Evolutionary conservation across 1,140 invertebrate species (phyloP).

Genomic region (Holotrichia oblita): DNA sequence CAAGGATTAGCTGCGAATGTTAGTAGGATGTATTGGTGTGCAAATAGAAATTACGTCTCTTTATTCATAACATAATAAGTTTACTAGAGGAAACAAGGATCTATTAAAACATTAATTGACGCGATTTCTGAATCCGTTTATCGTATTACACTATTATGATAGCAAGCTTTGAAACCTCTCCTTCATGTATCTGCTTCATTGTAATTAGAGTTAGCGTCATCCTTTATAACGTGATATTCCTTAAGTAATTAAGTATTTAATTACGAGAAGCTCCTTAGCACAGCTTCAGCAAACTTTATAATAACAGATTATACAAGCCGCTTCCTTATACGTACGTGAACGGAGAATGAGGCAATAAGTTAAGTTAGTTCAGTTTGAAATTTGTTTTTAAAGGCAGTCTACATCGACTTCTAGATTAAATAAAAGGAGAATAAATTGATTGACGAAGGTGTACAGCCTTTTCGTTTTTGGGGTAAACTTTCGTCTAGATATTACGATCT

Average conservation of each 20-base stretch:
- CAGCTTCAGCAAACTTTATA: slow-evolving; percentile 9
- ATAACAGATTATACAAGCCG: slow-evolving; percentile 13
- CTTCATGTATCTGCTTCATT: background rate
- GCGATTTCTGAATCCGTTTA: too few relatives aligned
- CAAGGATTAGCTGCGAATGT: too few relatives aligned
- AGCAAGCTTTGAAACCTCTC: too few relatives aligned
- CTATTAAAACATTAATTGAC: too few relatives aligned
- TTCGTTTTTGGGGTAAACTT: background rate
- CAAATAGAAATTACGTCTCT: too few relatives aligned
- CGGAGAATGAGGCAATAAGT: background rate
- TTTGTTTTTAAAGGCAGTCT: background rate
- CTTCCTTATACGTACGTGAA: background rate
- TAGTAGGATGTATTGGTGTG: too few relatives aligned
- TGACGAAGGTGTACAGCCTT: background rate
- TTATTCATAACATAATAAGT: too few relatives aligned
- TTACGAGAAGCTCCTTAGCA: slow-evolving; percentile 2
- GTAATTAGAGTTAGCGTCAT: slow-evolving; percentile 7
- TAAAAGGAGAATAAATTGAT: background rate
- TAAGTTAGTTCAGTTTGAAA: background rate
- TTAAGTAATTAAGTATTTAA: slow-evolving; percentile 18
- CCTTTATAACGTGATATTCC: background rate
- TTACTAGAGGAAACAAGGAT: too few relatives aligned
- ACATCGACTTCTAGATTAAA: background rate
- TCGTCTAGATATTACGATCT: background rate
- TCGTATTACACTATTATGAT: too few relatives aligned